These are phyloP conservation scores for Chymomyza fuscimana DNA, from an alignment of 2,888 invertebrate species.

Conservation along the genomic window DNA sequence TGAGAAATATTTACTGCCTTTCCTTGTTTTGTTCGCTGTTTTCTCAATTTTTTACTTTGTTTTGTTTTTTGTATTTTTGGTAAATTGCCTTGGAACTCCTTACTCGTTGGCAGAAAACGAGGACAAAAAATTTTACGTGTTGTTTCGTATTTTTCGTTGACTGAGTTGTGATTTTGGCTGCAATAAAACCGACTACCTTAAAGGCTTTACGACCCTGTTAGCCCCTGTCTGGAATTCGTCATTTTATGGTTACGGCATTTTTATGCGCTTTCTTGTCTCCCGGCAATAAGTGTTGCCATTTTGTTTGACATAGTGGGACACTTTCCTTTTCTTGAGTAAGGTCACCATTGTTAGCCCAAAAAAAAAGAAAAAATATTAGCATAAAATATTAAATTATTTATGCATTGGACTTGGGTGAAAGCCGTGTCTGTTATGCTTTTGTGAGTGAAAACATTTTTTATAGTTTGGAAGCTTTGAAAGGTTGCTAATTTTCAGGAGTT, in stretches of 20 bases:
- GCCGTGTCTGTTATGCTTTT: conserved; percentile 8
- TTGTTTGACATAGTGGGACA: conserved; percentile 29
- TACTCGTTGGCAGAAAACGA: conserved; percentile 5
- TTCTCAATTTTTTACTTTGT: not conserved
- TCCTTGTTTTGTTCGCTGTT: conserved; percentile 29
- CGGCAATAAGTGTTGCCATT: conserved; percentile 43
- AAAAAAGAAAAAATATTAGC: conserved; percentile 43
- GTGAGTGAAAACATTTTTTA: not conserved
- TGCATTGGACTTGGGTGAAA: conserved; percentile 43
- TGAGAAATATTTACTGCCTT: conserved; percentile 60
- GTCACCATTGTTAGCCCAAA: conserved; percentile 12
- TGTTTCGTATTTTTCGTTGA: conserved; percentile 38
- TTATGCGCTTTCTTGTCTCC: conserved; percentile 47
- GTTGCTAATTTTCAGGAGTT: not conserved
- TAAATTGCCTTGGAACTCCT: conserved; percentile 37
- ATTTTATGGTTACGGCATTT: conserved; percentile 60
- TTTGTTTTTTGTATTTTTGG: conserved; percentile 22
- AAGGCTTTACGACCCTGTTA: conserved; percentile 60
- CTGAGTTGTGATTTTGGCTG: conserved; percentile 64
- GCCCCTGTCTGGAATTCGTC: conserved; percentile 52
- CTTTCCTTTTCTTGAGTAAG: conserved; percentile 20
- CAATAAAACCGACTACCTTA: conserved; percentile 71
- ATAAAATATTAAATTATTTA: conserved; percentile 68
- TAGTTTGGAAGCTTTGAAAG: not conserved
- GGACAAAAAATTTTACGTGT: conserved; percentile 63